A percentile compares a stretch with the other conserved stretches of the same genome.
phyloP scores from a whole-genome alignment of 2,888 invertebrate species.

The Epinotia ramella region DNA sequence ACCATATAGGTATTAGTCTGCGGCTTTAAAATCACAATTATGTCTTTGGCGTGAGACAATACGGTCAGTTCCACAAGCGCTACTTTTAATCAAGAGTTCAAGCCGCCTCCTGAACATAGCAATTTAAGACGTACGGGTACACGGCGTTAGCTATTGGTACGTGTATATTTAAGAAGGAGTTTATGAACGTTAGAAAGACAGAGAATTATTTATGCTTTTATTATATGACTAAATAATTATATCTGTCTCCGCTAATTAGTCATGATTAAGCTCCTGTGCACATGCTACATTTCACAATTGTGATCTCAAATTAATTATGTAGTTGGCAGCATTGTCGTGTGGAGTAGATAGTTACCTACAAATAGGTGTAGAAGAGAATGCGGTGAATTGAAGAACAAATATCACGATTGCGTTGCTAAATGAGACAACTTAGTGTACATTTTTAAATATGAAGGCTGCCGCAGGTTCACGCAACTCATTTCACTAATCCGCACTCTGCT shows the following conservation, averaged over 20 bases:
- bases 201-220: too few species aligned
- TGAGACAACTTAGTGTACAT: conserved; percentile 28
- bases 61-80: neutral
- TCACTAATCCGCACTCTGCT: conserved; percentile 36
- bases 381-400: conserved; percentile 11
- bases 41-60: neutral
- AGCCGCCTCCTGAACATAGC: too few species aligned
- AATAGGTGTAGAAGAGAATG: neutral
- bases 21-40: conserved; percentile 1
- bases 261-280: neutral
- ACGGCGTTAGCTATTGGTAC: too few species aligned
- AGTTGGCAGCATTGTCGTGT: neutral
- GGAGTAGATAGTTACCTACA: neutral
- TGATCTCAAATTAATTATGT: conserved; percentile 13
- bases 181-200: neutral
- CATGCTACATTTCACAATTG: neutral
- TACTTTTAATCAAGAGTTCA: conserved; percentile 22
- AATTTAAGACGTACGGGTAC: neutral
- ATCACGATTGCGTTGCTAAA: conserved; percentile 8
- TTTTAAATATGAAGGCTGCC: conserved; percentile 31
- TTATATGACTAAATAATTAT: neutral
- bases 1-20: conserved; percentile 8
- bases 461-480: conserved; percentile 29
- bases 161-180: too few species aligned
- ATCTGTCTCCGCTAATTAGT: conserved; percentile 7